Evolutionary conservation across 2,113 vertebrate species (phyloP).

Genomic region (Dinomys branickii): DNA sequence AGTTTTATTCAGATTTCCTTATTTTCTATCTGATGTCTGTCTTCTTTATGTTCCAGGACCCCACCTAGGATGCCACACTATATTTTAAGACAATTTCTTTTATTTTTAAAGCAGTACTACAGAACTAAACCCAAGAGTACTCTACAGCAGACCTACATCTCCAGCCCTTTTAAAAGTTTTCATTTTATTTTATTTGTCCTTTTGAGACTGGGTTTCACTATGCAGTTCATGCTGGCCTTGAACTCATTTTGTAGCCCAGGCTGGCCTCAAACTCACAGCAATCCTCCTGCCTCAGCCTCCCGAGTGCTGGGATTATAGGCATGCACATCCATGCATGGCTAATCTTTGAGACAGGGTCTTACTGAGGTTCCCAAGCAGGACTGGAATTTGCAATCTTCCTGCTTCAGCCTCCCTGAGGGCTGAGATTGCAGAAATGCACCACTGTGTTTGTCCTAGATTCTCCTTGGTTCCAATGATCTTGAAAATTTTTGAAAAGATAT

Average conservation of each 20-base stretch:
- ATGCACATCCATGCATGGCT: neutral
- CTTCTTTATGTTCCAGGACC: neutral
- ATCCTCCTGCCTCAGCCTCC: neutral
- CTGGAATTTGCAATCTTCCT: neutral
- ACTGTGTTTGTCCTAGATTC: neutral
- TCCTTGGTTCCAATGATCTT: neutral
- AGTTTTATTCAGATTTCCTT: neutral
- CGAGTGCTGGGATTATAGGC: too few relatives aligned
- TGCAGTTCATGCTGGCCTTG: neutral
- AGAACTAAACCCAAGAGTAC: neutral
- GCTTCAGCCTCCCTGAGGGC: neutral
- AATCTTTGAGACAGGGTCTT: neutral
- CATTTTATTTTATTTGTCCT: neutral
- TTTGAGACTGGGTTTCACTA: neutral
- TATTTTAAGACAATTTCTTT: neutral
- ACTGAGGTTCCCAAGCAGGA: neutral
- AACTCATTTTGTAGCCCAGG: neutral
- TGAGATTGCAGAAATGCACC: neutral
- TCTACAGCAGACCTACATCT: neutral
- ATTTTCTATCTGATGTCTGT: neutral
- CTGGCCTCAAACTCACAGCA: neutral
- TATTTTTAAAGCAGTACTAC: neutral
- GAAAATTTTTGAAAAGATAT: neutral
- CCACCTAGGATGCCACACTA: neutral
- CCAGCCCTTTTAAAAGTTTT: neutral